Percentiles rank a stretch among this genome's conserved stretches.
Conservation (phyloP, 1,140 invertebrate species). For the Lucilia sericata region DNA sequence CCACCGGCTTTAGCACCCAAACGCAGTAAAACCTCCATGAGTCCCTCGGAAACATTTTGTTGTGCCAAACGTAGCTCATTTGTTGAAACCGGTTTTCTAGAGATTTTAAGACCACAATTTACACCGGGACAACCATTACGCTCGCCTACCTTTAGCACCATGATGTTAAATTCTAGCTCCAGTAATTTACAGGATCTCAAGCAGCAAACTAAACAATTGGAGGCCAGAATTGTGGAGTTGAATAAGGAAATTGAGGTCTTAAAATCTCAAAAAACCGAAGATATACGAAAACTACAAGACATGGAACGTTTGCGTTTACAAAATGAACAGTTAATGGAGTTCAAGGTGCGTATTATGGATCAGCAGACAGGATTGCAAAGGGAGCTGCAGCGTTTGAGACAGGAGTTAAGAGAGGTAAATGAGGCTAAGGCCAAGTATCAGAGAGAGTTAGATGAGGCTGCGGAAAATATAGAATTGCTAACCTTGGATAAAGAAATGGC, state of each 20-base stretch:
- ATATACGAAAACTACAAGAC: slow-evolving; percentile 89
- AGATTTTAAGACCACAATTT: slow-evolving; percentile 88
- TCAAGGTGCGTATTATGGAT: slow-evolving; percentile 94
- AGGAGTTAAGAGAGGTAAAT: slow-evolving; percentile 87
- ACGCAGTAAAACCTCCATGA: slow-evolving; percentile 64
- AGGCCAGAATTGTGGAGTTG: slow-evolving; percentile 84
- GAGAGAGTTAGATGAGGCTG: slow-evolving; percentile 91
- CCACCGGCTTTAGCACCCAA: slow-evolving; percentile 55
- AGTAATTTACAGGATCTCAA: slow-evolving; percentile 78
- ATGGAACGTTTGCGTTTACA: slow-evolving; percentile 87
- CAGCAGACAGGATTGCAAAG: slow-evolving; percentile 88
- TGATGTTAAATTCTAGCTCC: slow-evolving; percentile 54
- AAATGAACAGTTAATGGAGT: slow-evolving; percentile 91
- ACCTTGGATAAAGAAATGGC: slow-evolving; percentile 99
- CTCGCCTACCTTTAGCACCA: slow-evolving; percentile 70
- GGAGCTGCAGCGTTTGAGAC: slow-evolving; percentile 85
- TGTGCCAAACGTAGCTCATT: slow-evolving; percentile 58
- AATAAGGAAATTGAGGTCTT: slow-evolving; percentile 93
- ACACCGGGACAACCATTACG: slow-evolving; percentile 83
- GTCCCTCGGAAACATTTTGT: slow-evolving; percentile 55
- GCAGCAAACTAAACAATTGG: slow-evolving; percentile 81
- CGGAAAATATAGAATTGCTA: slow-evolving; percentile 95
- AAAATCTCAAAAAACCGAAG: slow-evolving; percentile 84
- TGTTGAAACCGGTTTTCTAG: slow-evolving; percentile 85
- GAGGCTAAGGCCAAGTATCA: slow-evolving; percentile 83